These are phyloP conservation scores for Odontamblyopus rebecca DNA, from an alignment of 2,797 vertebrate species.

Conservation along the genomic window DNA sequence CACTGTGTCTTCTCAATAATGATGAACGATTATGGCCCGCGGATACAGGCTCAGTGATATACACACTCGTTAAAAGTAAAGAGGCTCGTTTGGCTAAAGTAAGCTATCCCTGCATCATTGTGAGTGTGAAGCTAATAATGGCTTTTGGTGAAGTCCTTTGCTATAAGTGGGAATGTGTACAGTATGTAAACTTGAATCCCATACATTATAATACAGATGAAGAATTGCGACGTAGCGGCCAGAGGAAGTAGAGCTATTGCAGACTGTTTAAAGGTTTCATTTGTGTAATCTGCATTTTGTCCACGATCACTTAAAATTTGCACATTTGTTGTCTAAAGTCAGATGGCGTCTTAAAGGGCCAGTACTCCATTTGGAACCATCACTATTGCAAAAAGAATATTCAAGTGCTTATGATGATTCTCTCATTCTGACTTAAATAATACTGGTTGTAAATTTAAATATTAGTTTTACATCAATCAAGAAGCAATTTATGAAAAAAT, in stretches of 20 bases:
- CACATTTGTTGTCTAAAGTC: too few species aligned
- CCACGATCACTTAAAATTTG: too few species aligned
- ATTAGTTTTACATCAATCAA: too few species aligned
- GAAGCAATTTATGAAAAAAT: too few species aligned
- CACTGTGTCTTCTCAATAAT: conserved; percentile 68
- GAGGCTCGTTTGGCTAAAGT: conserved; percentile 59
- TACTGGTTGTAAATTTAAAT: too few species aligned
- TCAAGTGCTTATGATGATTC: too few species aligned
- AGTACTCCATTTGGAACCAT: too few species aligned
- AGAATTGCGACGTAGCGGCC: conserved; percentile 35
- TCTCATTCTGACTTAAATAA: too few species aligned
- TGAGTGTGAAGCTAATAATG: conserved; percentile 73
- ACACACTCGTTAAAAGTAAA: conserved; percentile 77
- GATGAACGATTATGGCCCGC: conserved; percentile 75
- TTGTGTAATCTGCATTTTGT: too few species aligned
- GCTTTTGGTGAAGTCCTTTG: conserved; percentile 45
- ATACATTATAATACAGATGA: conserved; percentile 45
- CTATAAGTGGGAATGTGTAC: background rate
- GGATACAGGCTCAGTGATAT: conserved; percentile 73
- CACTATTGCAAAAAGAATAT: too few species aligned
- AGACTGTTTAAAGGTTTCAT: background rate
- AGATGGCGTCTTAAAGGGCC: too few species aligned
- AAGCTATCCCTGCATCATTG: conserved; percentile 73
- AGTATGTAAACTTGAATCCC: conserved; percentile 20
- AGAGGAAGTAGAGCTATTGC: conserved; percentile 9